Base-by-base conservation (phyloP, 2,797 vertebrate species). In the Apogon talboti region DNA sequence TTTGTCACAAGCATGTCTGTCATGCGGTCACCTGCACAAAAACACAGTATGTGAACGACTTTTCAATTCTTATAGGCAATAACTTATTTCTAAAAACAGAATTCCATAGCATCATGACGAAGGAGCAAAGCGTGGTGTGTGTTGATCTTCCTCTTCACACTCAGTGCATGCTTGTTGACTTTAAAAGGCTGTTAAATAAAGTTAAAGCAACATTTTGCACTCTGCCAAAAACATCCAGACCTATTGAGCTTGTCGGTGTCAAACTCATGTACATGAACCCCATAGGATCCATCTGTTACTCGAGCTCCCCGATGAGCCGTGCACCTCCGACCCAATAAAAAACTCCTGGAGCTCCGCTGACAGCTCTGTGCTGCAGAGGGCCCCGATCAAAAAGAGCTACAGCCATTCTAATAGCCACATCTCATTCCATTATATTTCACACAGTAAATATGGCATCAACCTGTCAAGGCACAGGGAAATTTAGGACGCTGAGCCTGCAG, bases 371-470 rank as follows among this genome's bases (percentile, higher is more conserved):
- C 88, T 79, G 84, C 77, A 64, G 74, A 78, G 84, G 76, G 46
- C 82, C 77, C 84, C 71, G 80, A 86, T 90, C 88, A 89, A 76
- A 85, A 87, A 91, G 89, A 90, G 81, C 87, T 88, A 89, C 81
- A 77, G 79, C 83, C 86, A 67, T 78, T 92, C 85, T 92, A 92
- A 89, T 87, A 82, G 85, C 82, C 79, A 86, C 87, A 91, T 87
- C 84, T 85, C 90, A 87, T 78, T 76, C 89, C 78, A 86, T 87
- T 91, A 89, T 91, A 93, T 92, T 91, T 93, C 88, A 92, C 84
- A 87, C 86, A 64, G 82, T 89, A 92, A 93, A 92, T 87, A 90
- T 81, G 81, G 83, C 86, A 88, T 90, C 87, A 90, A 88, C 78
- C 89, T 88, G 89, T 89, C 92, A 78, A 45, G 82, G 63, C 46